A percentile compares a stretch with the other conserved stretches of the same genome.
Evolutionary conservation across 2,113 vertebrate genomes (phyloP).

Genomic region (Microcebus lehilahytsara): DNA sequence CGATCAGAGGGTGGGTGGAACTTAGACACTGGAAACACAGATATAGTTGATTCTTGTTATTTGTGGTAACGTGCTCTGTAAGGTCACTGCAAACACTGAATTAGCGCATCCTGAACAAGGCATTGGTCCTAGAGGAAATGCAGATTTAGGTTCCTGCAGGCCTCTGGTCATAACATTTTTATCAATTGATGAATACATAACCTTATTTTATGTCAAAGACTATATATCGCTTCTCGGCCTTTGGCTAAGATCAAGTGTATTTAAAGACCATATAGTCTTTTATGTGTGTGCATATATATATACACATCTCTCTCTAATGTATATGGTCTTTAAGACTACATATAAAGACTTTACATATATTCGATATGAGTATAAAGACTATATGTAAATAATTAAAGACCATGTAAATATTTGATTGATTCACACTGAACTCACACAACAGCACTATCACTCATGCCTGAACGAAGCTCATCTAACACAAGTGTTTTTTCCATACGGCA

Average conservation of each 20-base stretch:
- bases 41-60: neutral
- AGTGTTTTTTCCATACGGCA: neutral
- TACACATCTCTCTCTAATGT: neutral
- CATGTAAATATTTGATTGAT: neutral
- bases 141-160: neutral
- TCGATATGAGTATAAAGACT: neutral
- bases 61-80: neutral
- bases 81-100: neutral
- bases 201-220: conserved; percentile 5
- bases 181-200: neutral
- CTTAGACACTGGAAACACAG: neutral
- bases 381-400: neutral
- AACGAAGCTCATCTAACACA: neutral
- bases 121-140: neutral
- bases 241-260: neutral
- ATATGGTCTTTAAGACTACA: neutral
- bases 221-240: neutral
- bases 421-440: neutral
- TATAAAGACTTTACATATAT: neutral
- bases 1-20: neutral
- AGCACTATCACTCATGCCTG: neutral
- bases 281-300: neutral
- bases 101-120: neutral
- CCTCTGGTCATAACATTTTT: neutral
- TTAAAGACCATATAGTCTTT: neutral